These are phyloP conservation scores for Enteromius mattozi DNA, from an alignment of 2,797 vertebrate species.

Conservation along the genomic window DNA sequence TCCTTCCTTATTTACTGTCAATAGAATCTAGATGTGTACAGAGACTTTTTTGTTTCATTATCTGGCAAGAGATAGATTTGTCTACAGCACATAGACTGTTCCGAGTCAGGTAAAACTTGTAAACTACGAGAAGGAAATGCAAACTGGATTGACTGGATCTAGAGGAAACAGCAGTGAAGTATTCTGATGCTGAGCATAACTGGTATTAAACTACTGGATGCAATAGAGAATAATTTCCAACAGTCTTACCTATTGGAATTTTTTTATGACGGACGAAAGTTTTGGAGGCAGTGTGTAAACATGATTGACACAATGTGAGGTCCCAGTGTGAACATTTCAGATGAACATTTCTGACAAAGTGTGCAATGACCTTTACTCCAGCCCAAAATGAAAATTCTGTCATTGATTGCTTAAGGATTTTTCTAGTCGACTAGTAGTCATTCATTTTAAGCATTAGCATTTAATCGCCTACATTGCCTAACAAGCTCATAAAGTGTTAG, in stretches of 20 bases:
- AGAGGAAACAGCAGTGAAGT: not conserved
- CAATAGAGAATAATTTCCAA: not conserved
- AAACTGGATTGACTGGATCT: constrained; percentile 17
- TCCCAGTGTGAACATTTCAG: too few species aligned
- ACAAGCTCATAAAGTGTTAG: too few species aligned
- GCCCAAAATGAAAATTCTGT: too few species aligned
- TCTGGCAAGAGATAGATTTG: not conserved
- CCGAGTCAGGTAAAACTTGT: not conserved
- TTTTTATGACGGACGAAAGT: too few species aligned
- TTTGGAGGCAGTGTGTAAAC: too few species aligned
- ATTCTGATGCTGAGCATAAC: not conserved
- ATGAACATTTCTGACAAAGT: too few species aligned
- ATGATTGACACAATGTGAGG: too few species aligned
- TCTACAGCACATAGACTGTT: not conserved
- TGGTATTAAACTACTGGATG: not conserved
- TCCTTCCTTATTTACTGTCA: not conserved
- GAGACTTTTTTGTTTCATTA: not conserved
- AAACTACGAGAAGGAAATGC: constrained; percentile 8
- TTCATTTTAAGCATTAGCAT: too few species aligned
- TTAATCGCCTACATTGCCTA: too few species aligned
- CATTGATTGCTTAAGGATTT: too few species aligned
- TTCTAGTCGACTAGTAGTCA: too few species aligned
- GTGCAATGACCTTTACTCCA: too few species aligned
- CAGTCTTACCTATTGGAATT: not conserved
- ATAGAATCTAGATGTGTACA: not conserved